Percentiles rank a stretch among this genome's conserved stretches.
These are phyloP conservation scores for Echiichthys vipera DNA, from an alignment of 2,797 vertebrate genomes.

Conservation along the genomic window DNA sequence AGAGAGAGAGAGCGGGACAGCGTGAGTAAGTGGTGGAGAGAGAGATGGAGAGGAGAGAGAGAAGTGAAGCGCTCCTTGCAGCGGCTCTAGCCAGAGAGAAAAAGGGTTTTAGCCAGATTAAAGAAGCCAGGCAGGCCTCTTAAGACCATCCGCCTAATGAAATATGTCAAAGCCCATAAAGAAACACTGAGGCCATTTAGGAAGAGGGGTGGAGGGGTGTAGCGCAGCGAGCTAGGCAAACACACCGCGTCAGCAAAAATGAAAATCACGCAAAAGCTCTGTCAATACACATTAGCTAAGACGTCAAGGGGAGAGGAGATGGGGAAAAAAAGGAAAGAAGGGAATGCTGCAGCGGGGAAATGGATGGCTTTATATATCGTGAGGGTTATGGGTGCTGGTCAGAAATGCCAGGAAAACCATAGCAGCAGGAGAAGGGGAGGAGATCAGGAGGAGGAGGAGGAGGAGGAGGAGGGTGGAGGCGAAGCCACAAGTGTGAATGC, in stretches of 20 bases:
- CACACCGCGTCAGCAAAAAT: constrained; percentile 76
- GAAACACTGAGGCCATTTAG: constrained; percentile 88
- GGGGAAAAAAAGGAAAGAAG: constrained; percentile 26
- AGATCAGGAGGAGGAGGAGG: background rate
- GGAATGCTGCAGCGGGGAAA: constrained; percentile 50
- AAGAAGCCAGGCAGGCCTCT: constrained; percentile 89
- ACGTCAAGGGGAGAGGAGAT: constrained; percentile 76
- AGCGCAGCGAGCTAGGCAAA: constrained; percentile 52
- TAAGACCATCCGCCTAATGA: constrained; percentile 97
- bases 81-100: constrained; percentile 62
- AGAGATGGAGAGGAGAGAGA: constrained; percentile 45
- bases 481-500: constrained; percentile 63
- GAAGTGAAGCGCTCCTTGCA: constrained; percentile 47
- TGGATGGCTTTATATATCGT: constrained; percentile 71
- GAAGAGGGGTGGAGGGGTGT: constrained; percentile 18
- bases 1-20: background rate
- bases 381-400: constrained; percentile 37
- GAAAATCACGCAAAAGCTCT: constrained; percentile 84
- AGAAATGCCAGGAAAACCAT: constrained; percentile 58
- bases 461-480: background rate
- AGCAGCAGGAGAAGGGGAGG: background rate
- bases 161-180: constrained; percentile 96
- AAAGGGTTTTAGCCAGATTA: constrained; percentile 92
- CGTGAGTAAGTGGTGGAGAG: constrained; percentile 50
- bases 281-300: constrained; percentile 92